phyloP scores from a whole-genome alignment of 2,888 invertebrate genomes.

The Eilema caniola region DNA sequence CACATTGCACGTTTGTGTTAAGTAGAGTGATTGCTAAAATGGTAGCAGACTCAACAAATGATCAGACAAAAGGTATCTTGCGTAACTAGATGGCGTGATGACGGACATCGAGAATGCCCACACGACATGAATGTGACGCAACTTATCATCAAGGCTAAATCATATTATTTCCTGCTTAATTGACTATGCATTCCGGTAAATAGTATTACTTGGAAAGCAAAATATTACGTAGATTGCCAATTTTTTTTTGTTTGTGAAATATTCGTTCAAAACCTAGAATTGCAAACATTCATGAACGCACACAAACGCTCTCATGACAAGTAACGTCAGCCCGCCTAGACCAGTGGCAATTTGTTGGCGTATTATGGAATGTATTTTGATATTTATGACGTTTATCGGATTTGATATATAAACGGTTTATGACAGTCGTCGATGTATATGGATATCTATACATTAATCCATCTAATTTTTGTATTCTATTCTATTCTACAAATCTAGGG shows the following conservation, averaged over 20 bases:
- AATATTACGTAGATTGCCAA: not conserved
- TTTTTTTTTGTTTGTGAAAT: not conserved
- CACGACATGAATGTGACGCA: slow-evolving; percentile 14
- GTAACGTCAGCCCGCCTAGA: no score
- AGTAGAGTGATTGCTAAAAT: not conserved
- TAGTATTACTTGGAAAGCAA: not conserved
- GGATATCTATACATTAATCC: no score
- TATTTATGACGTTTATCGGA: no score
- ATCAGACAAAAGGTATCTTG: slow-evolving; percentile 1
- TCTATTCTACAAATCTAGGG: no score
- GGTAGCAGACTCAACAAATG: not conserved
- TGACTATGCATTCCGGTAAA: not conserved
- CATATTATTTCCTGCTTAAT: slow-evolving; percentile 8
- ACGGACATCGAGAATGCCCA: slow-evolving; percentile 10
- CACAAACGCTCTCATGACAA: no score
- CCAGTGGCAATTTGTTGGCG: no score
- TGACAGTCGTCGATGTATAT: no score
- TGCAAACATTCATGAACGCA: no score
- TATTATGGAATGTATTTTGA: no score
- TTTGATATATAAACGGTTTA: no score
- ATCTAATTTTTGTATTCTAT: no score
- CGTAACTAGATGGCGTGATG: slow-evolving; percentile 16
- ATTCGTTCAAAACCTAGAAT: no score
- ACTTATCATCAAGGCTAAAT: slow-evolving; percentile 2
- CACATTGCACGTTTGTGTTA: not conserved